These are phyloP conservation scores for Physella acuta DNA, from an alignment of 1,140 invertebrate species.

Conservation along the genomic window DNA sequence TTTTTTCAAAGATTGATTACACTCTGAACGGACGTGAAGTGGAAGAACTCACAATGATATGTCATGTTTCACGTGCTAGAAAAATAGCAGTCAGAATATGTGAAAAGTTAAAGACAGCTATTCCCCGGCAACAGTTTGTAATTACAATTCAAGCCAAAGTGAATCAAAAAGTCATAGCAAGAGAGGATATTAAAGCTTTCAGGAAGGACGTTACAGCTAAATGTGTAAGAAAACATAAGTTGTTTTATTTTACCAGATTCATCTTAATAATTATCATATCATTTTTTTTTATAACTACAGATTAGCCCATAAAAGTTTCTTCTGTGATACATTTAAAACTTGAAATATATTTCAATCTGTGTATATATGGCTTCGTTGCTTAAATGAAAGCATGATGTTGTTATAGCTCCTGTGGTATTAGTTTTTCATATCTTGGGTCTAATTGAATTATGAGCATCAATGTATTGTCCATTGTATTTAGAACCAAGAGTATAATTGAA, in stretches of 20 bases:
- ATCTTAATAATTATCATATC: too few species aligned
- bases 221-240: slow-evolving; percentile 70
- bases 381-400: too few species aligned
- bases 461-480: too few species aligned
- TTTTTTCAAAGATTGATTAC: slow-evolving; percentile 81
- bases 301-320: too few species aligned
- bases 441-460: too few species aligned
- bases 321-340: too few species aligned
- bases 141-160: slow-evolving; percentile 87
- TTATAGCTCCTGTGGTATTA: too few species aligned
- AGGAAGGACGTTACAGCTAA: slow-evolving; percentile 92
- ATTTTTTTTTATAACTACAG: too few species aligned
- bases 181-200: slow-evolving; percentile 84
- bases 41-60: slow-evolving; percentile 85
- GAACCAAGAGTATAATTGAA: too few species aligned
- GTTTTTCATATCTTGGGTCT: too few species aligned
- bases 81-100: slow-evolving; percentile 73
- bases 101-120: slow-evolving; percentile 78
- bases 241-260: background rate
- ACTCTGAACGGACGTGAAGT: slow-evolving; percentile 78
- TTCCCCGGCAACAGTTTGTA: slow-evolving; percentile 84
- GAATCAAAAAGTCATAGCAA: slow-evolving; percentile 78
- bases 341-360: too few species aligned
- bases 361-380: too few species aligned
- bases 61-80: slow-evolving; percentile 72